These are phyloP conservation scores for Brienomyrus longianalis DNA, from an alignment of 2,113 vertebrate species.

Conservation along the genomic window DNA sequence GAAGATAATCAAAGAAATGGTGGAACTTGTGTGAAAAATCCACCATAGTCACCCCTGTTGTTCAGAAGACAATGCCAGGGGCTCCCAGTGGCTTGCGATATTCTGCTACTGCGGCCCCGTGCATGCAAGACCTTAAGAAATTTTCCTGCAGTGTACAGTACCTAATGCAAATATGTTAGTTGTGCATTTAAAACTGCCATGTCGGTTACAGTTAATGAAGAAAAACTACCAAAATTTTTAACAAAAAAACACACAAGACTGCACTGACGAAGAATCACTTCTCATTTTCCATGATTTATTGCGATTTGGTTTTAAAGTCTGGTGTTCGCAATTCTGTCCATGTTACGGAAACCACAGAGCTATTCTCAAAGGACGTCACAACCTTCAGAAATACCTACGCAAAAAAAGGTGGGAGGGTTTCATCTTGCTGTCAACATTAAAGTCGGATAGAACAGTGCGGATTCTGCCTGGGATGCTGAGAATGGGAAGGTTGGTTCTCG, in stretches of 20 bases:
- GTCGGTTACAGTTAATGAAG: neutral
- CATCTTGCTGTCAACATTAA: slow-evolving; percentile 1
- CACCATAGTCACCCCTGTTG: neutral
- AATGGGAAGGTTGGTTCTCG: neutral
- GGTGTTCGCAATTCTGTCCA: neutral
- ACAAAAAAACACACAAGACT: neutral
- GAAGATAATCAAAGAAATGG: neutral
- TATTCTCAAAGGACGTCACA: neutral
- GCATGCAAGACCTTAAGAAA: neutral
- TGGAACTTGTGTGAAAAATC: neutral
- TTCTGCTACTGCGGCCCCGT: neutral
- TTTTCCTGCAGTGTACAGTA: neutral
- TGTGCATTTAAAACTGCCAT: neutral
- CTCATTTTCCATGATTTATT: neutral
- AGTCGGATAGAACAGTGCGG: neutral
- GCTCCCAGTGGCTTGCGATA: neutral
- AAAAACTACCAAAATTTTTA: neutral
- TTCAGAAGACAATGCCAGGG: neutral
- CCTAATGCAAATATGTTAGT: neutral
- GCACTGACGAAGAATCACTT: neutral
- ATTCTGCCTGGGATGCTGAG: neutral
- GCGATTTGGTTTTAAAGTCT: neutral
- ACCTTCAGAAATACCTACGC: neutral
- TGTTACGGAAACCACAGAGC: neutral
- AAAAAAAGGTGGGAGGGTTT: neutral